Base-by-base conservation (phyloP, 1,140 invertebrate species). In the Monomorium pharaonis region DNA sequence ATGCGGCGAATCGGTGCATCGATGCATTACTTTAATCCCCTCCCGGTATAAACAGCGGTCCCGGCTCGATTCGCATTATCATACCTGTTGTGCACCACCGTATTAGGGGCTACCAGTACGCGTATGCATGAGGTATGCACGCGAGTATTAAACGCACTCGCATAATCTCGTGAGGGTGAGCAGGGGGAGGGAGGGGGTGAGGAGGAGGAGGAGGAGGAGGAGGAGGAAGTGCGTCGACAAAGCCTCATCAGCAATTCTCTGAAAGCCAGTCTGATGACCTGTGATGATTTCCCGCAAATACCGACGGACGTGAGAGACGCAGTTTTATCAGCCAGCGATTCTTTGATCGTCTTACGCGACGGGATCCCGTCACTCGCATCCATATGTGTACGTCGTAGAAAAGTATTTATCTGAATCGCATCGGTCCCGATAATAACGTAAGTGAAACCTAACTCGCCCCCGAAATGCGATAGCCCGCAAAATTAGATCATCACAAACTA, bases 11-110 rank as follows among this genome's bases (percentile, higher is more conserved):
- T 76, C 65, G 63, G 70, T 76, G 87, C 81, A 85, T 88, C 80
- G 84, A 88, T 89, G 88, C 90, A 88, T 91, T 89, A 91, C 91
- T 91, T 91, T 91, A 91, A 91, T 91, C 90, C 88, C 81, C 27
- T 51, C 18, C 42, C 47, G 54, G 85, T 84, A 85, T 87, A 86
- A 89, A 89, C 88, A 60, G 60, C 60, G 47, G 84, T 58, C 69
- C 37, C 65, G 16, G 78, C 49, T 51, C 69, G 69, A 74, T 44
- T 78, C 49, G 88, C 83, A 90, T 90, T 90, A 87, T 88, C 88
- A 78, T 90, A 89, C 86, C 88, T 89, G 88, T 90, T 90, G 83
- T 90, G 69, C 76, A 30, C 33, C 24, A 54, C 49, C 47, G 42
- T 37, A 65, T 62, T 81, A 88, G 63, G 70, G n/a, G 69, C 42